Evolutionary conservation across 1,140 invertebrate species (phyloP).

Genomic region (Drosophila cardini): DNA sequence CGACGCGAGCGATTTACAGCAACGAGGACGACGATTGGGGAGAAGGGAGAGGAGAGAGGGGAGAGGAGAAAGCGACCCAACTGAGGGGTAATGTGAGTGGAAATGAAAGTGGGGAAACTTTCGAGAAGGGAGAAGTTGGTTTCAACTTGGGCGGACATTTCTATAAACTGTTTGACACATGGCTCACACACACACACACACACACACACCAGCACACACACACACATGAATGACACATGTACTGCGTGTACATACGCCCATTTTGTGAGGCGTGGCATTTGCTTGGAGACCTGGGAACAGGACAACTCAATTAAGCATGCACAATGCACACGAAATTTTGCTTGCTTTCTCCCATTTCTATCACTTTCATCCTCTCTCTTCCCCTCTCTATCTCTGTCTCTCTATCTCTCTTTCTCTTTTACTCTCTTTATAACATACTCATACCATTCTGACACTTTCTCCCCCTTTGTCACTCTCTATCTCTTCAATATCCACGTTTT

Average conservation of each 20-base stretch:
- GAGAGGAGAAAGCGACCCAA: background rate
- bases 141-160: slow-evolving; percentile 24
- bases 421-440: too few relatives aligned
- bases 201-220: background rate
- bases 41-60: slow-evolving; percentile 5
- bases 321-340: slow-evolving; percentile 78
- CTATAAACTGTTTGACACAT: slow-evolving; percentile 71
- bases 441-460: background rate
- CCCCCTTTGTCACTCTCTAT: background rate
- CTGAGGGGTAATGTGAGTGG: background rate
- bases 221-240: slow-evolving; percentile 12
- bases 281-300: slow-evolving; percentile 33
- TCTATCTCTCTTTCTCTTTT: background rate
- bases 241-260: slow-evolving; percentile 29
- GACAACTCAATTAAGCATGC: slow-evolving; percentile 80
- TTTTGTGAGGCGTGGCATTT: slow-evolving; percentile 34
- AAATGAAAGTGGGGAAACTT: slow-evolving; percentile 12
- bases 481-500: background rate
- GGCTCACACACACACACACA: slow-evolving; percentile 17
- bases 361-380: background rate
- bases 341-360: slow-evolving; percentile 23
- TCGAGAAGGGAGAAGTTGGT: background rate
- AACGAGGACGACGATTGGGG: slow-evolving; percentile 28
- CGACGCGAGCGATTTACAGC: slow-evolving; percentile 61
- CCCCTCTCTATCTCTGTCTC: background rate